Evolutionary conservation across 64 coral and sea anemone genomes (phyloP), one percentile per base, ranked within the genome.

Genomic region (Acropora yongei): DNA sequence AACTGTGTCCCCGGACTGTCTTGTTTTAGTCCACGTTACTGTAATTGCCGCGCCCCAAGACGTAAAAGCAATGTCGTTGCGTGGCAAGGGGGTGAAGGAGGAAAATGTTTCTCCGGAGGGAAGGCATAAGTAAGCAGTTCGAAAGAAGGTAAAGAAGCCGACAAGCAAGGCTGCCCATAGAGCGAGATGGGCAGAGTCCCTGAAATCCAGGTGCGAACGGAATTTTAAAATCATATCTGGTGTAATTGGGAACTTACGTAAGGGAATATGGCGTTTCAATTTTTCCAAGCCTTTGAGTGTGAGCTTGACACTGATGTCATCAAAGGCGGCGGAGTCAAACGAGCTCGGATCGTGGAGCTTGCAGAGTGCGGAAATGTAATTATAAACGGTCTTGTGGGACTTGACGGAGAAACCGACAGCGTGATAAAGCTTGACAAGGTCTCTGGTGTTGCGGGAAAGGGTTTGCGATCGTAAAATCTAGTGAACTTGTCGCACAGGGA

Each of bases 271-370:
- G 8, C 43, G 13, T 74, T 77, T 77, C 8, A 72, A 41, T 44
- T 88, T 88, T 14, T 44, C 87, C 20, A 88, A 14, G 9, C 67
- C 87, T 77, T 88, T 88, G 6, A 41, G 49, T 2, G 86, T 88
- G 9, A 61, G 45, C 71, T 76, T 88, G 49, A 88, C 67, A 6
- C 76, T 18, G 49, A 77, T 88, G 48, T 76, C 86, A 47, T 88
- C 71, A 20, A 88, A 88, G 48, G 72, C 46, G 7, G 71, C 17
- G 18, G 74, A 57, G 2, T 75, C 30, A 11, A 45, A 66, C 9
- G 46, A 69, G 10, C 86, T 57, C 49, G 76, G 58, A 41, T 47
- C 86, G 43, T 88, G 71, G 14, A 88, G 45, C 4, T 45, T 17
- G 4, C 48, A 72, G 3, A 72, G 72, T 47, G 86, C 72, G 17